These are phyloP conservation scores for Xylophagus ater DNA, from an alignment of 2,888 invertebrate genomes.

Conservation along the genomic window DNA sequence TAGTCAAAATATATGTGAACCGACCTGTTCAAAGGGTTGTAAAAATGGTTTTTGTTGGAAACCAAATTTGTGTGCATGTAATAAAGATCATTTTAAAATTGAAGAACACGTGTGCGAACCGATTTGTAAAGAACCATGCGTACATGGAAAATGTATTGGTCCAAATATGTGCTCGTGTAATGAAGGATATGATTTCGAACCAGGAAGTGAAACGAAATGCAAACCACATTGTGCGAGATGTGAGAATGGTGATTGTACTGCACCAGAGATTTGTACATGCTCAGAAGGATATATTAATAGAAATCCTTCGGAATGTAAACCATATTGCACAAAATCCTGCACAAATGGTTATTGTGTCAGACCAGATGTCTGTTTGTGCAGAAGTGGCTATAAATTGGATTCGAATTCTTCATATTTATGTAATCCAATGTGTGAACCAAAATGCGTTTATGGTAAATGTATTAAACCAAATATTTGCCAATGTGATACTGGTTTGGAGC, in stretches of 20 bases:
- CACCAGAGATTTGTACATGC: slow-evolving; percentile 31
- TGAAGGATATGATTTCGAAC: slow-evolving; percentile 38
- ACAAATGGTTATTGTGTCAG: slow-evolving; percentile 18
- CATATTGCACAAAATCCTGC: slow-evolving; percentile 18
- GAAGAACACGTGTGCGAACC: slow-evolving; percentile 17
- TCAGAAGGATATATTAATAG: slow-evolving; percentile 21
- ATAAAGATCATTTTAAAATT: slow-evolving; percentile 21
- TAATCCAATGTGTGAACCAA: slow-evolving; percentile 25
- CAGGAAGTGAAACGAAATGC: slow-evolving; percentile 19
- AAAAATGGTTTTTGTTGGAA: slow-evolving; percentile 17
- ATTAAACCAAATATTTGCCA: slow-evolving; percentile 27
- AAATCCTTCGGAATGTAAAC: slow-evolving; percentile 15
- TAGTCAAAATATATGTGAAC: slow-evolving; percentile 29
- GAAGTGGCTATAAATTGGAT: slow-evolving; percentile 28
- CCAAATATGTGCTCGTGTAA: slow-evolving; percentile 26
- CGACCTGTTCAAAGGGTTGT: slow-evolving; percentile 30
- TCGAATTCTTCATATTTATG: slow-evolving; percentile 17
- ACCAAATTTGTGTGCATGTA: slow-evolving; percentile 48
- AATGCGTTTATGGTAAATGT: slow-evolving; percentile 27
- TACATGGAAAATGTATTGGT: slow-evolving; percentile 21
- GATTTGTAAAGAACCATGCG: slow-evolving; percentile 26
- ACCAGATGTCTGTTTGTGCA: slow-evolving; percentile 45
- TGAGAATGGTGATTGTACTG: slow-evolving; percentile 28
- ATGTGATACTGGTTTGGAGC: slow-evolving; percentile 26
- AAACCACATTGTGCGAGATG: slow-evolving; percentile 21